A percentile compares a stretch with the other conserved stretches of the same genome.
phyloP scores from a whole-genome alignment of 2,888 invertebrate genomes.

The Smittia sp. region DNA sequence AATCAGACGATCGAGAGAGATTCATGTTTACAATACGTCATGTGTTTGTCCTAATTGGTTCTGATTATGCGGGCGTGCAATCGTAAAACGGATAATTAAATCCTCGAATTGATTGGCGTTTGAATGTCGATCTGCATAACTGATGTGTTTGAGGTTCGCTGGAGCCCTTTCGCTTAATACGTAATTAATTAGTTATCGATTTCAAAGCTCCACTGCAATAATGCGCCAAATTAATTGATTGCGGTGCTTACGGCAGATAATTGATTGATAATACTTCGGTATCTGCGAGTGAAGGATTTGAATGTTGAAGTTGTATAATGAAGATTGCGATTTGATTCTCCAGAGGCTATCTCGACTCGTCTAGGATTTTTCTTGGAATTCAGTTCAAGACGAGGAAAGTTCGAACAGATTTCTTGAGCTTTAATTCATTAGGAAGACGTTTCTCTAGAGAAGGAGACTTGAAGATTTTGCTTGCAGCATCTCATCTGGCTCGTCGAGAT shows the following conservation, averaged over 20 bases:
- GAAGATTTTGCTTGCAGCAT: no score
- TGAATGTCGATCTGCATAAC: constrained; percentile 6
- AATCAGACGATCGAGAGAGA: background rate
- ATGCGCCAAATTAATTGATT: background rate
- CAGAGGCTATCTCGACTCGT: no score
- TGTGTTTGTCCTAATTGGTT: background rate
- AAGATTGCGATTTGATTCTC: no score
- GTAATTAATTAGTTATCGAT: background rate
- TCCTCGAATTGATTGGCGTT: constrained; percentile 1
- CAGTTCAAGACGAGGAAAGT: no score
- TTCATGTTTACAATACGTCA: background rate
- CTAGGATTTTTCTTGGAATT: no score
- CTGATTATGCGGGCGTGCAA: background rate
- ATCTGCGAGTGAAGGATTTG: no score
- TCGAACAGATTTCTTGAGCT: no score
- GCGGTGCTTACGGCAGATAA: background rate
- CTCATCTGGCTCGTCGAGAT: no score
- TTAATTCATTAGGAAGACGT: no score
- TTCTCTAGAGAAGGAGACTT: no score
- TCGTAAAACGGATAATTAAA: constrained; percentile 12
- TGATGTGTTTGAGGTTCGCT: background rate
- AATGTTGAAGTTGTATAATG: no score
- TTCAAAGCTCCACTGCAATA: background rate
- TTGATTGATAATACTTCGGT: background rate
- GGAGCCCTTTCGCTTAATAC: background rate